These are phyloP conservation scores for Glareola pratincola DNA, from an alignment of 2,113 vertebrate species.

Conservation along the genomic window DNA sequence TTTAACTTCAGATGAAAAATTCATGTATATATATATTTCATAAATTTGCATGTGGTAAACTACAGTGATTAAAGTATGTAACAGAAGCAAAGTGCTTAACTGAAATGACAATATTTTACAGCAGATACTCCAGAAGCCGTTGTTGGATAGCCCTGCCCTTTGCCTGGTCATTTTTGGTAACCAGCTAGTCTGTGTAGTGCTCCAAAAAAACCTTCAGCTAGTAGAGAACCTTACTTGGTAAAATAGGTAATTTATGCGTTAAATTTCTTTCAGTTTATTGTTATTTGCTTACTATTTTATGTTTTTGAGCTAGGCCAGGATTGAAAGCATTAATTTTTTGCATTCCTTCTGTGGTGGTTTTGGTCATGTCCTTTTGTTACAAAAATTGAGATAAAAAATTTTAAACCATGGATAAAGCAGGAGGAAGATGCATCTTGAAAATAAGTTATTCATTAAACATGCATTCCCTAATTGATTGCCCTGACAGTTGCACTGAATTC, in stretches of 20 bases:
- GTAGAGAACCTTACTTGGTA: not conserved
- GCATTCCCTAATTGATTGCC: not conserved
- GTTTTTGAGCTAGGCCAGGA: not conserved
- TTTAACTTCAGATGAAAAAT: not conserved
- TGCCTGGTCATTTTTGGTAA: accelerated
- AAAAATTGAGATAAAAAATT: not conserved
- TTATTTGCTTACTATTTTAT: not conserved
- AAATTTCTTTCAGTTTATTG: not conserved
- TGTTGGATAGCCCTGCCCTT: not conserved
- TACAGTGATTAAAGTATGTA: not conserved
- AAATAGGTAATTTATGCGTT: not conserved
- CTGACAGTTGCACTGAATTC: not conserved
- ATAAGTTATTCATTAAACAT: not conserved
- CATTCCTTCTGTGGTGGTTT: not conserved
- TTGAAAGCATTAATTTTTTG: not conserved
- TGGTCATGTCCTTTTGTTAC: not conserved
- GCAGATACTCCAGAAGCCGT: not conserved
- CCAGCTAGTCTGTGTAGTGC: not conserved
- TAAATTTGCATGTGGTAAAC: not conserved
- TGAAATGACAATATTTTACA: not conserved
- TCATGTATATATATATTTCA: not conserved
- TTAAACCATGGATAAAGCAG: not conserved
- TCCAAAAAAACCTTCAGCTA: not conserved
- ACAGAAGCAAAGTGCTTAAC: not conserved
- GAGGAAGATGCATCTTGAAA: not conserved